Conservation (phyloP, 1,140 invertebrate genomes). For the Drosophila punjabiensis region DNA sequence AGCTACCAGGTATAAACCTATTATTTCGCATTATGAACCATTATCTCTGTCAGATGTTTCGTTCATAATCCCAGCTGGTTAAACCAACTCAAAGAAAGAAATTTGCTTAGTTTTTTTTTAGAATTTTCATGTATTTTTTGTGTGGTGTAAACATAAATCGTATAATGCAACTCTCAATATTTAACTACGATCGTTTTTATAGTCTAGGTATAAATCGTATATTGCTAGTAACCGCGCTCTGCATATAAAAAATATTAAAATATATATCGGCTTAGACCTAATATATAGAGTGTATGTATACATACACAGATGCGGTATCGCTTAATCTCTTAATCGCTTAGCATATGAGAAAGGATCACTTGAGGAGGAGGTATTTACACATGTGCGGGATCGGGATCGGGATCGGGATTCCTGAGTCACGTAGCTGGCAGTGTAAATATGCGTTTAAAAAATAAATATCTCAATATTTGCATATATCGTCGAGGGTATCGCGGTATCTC, state of each 20-base stretch:
- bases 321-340: slow-evolving; percentile 80
- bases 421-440: slow-evolving; percentile 74
- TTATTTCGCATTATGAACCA: not conserved
- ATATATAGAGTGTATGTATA: slow-evolving; percentile 28
- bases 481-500: slow-evolving; percentile 30
- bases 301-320: slow-evolving; percentile 41
- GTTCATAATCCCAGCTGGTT: not conserved
- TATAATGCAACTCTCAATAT: slow-evolving; percentile 72
- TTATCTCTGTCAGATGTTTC: not conserved
- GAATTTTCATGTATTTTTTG: slow-evolving; percentile 48
- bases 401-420: slow-evolving; percentile 66
- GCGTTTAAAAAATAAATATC: slow-evolving; percentile 77
- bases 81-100: not conserved
- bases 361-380: slow-evolving; percentile 81
- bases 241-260: slow-evolving; percentile 74
- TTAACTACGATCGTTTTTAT: slow-evolving; percentile 55
- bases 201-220: slow-evolving; percentile 66
- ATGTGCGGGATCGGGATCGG: slow-evolving; percentile 66
- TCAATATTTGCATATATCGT: slow-evolving; percentile 78
- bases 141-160: slow-evolving; percentile 72
- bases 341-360: slow-evolving; percentile 82
- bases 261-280: slow-evolving; percentile 55
- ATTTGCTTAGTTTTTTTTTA: not conserved
- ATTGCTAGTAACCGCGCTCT: slow-evolving; percentile 67
- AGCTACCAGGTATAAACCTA: not conserved